These are phyloP conservation scores for Microtus montanus DNA, from an alignment of 2,113 vertebrate species.

Conservation along the genomic window DNA sequence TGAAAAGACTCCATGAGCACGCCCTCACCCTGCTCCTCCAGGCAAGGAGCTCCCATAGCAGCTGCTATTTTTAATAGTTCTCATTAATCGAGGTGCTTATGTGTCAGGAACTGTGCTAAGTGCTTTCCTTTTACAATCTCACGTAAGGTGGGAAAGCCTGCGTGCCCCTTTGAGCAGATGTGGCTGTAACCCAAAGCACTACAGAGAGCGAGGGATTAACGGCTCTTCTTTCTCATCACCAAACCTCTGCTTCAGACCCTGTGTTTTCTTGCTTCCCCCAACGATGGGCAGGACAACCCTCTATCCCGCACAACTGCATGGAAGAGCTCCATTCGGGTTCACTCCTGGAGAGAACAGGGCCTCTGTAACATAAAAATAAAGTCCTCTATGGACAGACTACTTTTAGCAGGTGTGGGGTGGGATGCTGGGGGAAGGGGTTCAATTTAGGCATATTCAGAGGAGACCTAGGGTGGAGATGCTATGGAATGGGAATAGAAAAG, in stretches of 20 bases:
- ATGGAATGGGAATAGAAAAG: neutral
- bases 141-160: neutral
- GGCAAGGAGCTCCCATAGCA: slow-evolving; percentile 24
- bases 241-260: neutral
- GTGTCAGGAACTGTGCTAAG: slow-evolving; percentile 51
- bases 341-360: neutral
- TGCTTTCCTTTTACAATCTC: slow-evolving; percentile 46
- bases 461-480: neutral
- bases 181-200: neutral
- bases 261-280: neutral
- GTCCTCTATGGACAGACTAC: neutral
- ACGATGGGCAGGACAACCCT: neutral
- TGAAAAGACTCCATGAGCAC: slow-evolving; percentile 1
- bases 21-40: neutral
- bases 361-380: neutral
- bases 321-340: neutral
- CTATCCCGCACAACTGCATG: neutral
- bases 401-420: neutral
- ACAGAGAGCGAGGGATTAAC: neutral
- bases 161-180: neutral
- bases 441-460: neutral
- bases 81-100: slow-evolving; percentile 51
- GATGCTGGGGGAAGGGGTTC: neutral
- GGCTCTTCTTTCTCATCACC: neutral
- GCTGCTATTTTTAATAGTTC: slow-evolving; percentile 57